Evolutionary conservation across 2,888 invertebrate genomes (phyloP).

Genomic region (Lasius platythorax): DNA sequence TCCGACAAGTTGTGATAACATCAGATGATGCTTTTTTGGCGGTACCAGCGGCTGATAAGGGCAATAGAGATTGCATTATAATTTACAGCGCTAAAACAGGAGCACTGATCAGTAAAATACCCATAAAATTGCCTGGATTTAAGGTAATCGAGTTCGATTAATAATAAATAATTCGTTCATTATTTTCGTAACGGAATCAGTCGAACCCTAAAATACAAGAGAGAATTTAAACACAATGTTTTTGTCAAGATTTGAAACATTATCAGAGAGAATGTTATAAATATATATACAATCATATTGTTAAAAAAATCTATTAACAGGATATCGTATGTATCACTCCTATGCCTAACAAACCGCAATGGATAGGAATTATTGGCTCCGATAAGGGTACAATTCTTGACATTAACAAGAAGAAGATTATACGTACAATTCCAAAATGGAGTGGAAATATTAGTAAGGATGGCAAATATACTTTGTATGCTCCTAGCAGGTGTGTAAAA

Average conservation of each 20-base stretch:
- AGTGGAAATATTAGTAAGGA: conserved; percentile 95
- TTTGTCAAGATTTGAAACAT: background rate
- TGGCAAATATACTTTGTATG: conserved; percentile 96
- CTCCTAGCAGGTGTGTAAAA: conserved; percentile 90
- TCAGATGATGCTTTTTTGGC: conserved; percentile 93
- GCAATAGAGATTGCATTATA: conserved; percentile 92
- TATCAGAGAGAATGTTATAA: background rate
- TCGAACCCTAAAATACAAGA: background rate
- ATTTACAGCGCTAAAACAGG: conserved; percentile 95
- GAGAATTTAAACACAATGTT: background rate
- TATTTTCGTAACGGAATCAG: background rate
- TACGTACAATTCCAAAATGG: conserved; percentile 97
- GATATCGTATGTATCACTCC: conserved; percentile 93
- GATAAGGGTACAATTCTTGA: conserved; percentile 97
- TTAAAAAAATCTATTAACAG: conserved; percentile 78
- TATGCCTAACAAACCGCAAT: conserved; percentile 94
- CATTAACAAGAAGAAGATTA: conserved; percentile 94
- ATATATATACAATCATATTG: background rate
- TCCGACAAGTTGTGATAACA: conserved; percentile 93
- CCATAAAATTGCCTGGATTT: conserved; percentile 86
- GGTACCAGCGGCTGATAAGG: conserved; percentile 93
- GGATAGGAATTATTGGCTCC: conserved; percentile 95
- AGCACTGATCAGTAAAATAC: conserved; percentile 87
- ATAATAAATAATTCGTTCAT: background rate
- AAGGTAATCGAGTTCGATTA: conserved; percentile 86